A percentile compares a stretch with the other conserved stretches of the same genome.
phyloP scores from a whole-genome alignment of 92 coral and sea anemone genomes.

The Phenganax stokvisi region DNA sequence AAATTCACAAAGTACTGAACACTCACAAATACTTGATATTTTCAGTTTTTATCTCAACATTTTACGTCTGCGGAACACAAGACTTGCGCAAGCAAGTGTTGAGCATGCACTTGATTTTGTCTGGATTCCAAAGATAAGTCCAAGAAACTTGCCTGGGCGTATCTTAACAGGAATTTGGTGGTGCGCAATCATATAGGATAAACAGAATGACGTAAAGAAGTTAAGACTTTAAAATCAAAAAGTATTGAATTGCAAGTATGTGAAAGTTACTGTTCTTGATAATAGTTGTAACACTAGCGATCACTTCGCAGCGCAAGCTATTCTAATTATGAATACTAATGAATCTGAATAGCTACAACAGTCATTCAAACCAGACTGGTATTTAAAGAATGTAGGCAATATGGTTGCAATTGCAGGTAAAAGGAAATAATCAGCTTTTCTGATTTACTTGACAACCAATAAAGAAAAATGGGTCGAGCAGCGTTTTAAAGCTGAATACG shows the following conservation, averaged over 20 bases:
- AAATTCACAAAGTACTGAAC: too few relatives aligned
- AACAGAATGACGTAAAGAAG: neutral
- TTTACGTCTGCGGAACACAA: too few relatives aligned
- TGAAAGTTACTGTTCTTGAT: too few relatives aligned
- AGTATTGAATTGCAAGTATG: neutral
- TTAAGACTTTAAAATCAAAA: neutral
- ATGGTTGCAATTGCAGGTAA: neutral
- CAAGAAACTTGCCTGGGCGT: neutral
- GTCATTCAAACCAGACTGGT: neutral
- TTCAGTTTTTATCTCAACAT: too few relatives aligned
- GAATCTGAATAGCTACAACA: neutral
- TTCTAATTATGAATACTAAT: too few relatives aligned
- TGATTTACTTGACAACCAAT: neutral
- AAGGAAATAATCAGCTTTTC: neutral
- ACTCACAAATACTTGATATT: too few relatives aligned
- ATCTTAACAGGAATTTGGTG: constrained; percentile 1
- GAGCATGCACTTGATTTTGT: neutral
- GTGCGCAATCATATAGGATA: neutral
- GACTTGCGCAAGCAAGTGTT: neutral
- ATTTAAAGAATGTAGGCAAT: constrained; percentile 12
- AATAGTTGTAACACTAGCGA: too few relatives aligned
- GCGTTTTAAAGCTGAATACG: too few relatives aligned
- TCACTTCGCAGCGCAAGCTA: too few relatives aligned
- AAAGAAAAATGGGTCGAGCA: neutral
- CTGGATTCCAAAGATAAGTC: neutral